phyloP scores from a whole-genome alignment of 2,797 vertebrate species.

The Pangasius sanitwongsei region DNA sequence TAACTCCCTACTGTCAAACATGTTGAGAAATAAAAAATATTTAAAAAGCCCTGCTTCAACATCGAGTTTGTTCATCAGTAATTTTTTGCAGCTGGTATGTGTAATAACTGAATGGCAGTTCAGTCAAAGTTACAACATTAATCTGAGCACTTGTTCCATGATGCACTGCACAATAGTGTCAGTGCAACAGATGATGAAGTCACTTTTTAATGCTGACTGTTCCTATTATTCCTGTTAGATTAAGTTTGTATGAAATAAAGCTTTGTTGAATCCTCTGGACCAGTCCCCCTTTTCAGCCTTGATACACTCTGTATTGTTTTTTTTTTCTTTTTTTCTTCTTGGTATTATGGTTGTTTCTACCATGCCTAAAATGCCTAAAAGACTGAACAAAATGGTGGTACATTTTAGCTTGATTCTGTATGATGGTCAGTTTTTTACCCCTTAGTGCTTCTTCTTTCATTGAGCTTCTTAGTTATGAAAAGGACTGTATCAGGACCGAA shows the following conservation, averaged over 20 bases:
- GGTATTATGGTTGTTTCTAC: not conserved
- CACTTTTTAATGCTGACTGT: not conserved
- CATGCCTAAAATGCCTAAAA: not conserved
- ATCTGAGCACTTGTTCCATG: not conserved
- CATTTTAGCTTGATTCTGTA: not conserved
- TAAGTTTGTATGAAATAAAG: not conserved
- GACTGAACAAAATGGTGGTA: not conserved
- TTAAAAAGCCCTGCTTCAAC: not conserved
- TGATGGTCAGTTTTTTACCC: not conserved
- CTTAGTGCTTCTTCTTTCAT: not conserved
- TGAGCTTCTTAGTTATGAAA: not conserved
- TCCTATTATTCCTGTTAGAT: not conserved
- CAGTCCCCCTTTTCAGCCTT: not conserved
- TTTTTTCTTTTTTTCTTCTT: not conserved
- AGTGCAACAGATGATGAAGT: not conserved
- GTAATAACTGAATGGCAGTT: not conserved
- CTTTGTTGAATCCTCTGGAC: not conserved
- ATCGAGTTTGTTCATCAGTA: not conserved
- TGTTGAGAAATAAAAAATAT: not conserved
- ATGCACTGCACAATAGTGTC: not conserved
- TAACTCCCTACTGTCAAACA: not conserved
- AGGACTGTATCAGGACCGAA: not conserved
- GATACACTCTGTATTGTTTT: not conserved
- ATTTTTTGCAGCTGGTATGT: not conserved
- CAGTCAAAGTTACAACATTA: not conserved